phyloP scores from a whole-genome alignment of 2,113 vertebrate species.

The Oxygymnocypris stewartii region DNA sequence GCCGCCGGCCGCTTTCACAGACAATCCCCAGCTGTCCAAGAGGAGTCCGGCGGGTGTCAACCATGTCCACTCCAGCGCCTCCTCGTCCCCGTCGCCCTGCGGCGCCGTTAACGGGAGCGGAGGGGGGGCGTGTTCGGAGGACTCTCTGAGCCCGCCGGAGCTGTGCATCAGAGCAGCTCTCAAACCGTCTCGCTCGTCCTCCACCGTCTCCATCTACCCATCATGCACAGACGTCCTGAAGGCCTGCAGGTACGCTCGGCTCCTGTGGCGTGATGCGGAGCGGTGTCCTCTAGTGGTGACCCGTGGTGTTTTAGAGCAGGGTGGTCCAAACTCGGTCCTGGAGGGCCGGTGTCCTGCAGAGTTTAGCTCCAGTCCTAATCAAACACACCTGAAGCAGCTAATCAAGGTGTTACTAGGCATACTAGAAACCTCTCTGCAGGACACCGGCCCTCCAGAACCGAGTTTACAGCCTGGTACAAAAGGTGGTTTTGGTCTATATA shows the following conservation, averaged over 20 bases:
- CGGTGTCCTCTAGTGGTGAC: not conserved
- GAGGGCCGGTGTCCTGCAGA: too few relatives aligned
- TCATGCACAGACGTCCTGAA: conserved; percentile 94
- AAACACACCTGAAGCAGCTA: too few relatives aligned
- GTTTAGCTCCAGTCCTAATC: too few relatives aligned
- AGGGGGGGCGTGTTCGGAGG: conserved; percentile 63
- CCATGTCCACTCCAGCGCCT: conserved; percentile 87
- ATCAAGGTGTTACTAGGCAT: too few relatives aligned
- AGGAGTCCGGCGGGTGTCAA: conserved; percentile 82
- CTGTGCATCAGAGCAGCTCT: conserved; percentile 61
- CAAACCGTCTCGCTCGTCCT: conserved; percentile 85
- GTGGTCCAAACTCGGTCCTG: too few relatives aligned
- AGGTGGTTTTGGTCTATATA: too few relatives aligned
- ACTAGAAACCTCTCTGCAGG: too few relatives aligned
- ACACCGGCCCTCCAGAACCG: too few relatives aligned
- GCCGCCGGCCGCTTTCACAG: conserved; percentile 84
- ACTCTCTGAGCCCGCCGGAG: conserved; percentile 84
- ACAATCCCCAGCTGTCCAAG: conserved; percentile 99
- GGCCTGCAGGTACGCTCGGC: conserved; percentile 85
- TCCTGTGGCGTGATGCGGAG: not conserved
- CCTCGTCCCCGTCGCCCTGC: conserved; percentile 85
- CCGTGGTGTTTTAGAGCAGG: too few relatives aligned
- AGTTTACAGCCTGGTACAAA: too few relatives aligned
- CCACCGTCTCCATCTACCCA: conserved; percentile 91
- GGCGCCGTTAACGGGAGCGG: conserved; percentile 74